Conservation (phyloP, 37 sponge, comb jelly and placozoan genomes). For the Amphimedon queenslandica region DNA sequence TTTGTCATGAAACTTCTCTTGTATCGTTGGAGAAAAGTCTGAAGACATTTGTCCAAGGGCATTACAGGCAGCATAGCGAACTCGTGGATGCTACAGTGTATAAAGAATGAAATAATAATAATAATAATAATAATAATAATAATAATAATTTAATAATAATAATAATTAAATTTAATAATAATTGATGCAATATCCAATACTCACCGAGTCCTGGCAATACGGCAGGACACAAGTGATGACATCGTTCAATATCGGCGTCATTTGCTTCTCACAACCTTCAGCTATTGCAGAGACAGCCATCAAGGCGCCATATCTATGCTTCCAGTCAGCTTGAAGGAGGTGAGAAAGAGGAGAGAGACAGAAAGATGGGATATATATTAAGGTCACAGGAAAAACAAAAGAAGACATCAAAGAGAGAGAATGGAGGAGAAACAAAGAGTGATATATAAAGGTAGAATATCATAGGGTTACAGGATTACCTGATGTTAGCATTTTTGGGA, state of each 20-base stretch:
- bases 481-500: conserved; percentile 80
- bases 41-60: conserved; percentile 93
- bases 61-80: conserved; percentile 94
- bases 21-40: conserved; percentile 87
- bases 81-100: conserved; percentile 68
- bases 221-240: conserved; percentile 78
- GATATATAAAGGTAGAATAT: too few species aligned
- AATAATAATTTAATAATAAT: not conserved
- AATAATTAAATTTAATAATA: not conserved
- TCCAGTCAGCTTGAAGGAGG: conserved; percentile 78
- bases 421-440: not conserved
- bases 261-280: conserved; percentile 95
- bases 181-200: not conserved
- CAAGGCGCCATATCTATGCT: conserved; percentile 82
- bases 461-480: conserved; percentile 16
- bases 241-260: conserved; percentile 73
- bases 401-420: not conserved
- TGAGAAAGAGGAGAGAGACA: not conserved
- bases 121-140: not conserved
- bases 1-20: conserved; percentile 85
- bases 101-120: not conserved
- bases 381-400: not conserved
- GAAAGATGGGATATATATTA: not conserved
- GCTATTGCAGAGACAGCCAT: conserved; percentile 94
- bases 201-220: conserved; percentile 77